phyloP scores from a whole-genome alignment of 2,113 vertebrate genomes.

The Hyla sarda region DNA sequence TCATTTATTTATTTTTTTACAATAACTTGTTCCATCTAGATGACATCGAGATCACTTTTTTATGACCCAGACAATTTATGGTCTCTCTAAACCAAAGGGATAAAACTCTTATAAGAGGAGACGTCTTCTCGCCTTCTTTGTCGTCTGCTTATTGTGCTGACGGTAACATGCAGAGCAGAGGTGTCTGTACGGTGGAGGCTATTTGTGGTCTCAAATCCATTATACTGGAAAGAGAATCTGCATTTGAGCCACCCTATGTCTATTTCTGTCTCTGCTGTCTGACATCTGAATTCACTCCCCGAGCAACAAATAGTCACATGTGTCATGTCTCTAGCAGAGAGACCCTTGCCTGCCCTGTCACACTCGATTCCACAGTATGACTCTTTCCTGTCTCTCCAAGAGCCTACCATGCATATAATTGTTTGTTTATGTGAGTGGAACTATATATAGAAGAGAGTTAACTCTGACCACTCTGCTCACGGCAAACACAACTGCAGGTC shows the following conservation, averaged over 20 bases:
- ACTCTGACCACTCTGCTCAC: not conserved
- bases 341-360: slow-evolving; percentile 23
- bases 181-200: not conserved
- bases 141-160: not conserved
- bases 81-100: not conserved
- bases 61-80: not conserved
- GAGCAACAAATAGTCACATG: slow-evolving; percentile 4
- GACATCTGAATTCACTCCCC: slow-evolving; percentile 24
- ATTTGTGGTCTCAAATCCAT: slow-evolving; percentile 7
- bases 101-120: not conserved
- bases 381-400: not conserved
- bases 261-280: not conserved
- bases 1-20: not conserved
- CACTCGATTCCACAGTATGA: not conserved
- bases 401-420: slow-evolving; percentile 32
- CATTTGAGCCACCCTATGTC: not conserved
- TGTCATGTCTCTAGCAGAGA: slow-evolving; percentile 29
- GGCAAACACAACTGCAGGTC: not conserved
- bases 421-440: slow-evolving; percentile 18
- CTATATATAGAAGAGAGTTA: slow-evolving; percentile 33
- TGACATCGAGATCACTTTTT: not conserved
- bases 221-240: slow-evolving; percentile 14
- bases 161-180: not conserved
- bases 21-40: not conserved
- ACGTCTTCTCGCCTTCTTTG: not conserved